These are phyloP conservation scores for Gallinago nigripennis DNA, from an alignment of 2,797 vertebrate genomes.

Conservation along the genomic window DNA sequence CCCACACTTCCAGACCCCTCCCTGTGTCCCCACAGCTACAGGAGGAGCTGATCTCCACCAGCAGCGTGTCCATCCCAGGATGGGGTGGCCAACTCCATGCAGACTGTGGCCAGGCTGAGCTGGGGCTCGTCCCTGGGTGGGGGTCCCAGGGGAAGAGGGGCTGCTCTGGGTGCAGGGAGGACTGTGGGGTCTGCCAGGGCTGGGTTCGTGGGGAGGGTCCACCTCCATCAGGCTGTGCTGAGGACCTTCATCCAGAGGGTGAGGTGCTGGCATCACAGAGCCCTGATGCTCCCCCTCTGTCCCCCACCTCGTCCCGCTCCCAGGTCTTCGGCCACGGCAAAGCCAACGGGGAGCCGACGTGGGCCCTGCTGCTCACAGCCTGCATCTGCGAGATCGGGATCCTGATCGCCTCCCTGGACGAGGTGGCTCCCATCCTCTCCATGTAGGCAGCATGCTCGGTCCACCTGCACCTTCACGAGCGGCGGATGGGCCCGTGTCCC, in stretches of 20 bases:
- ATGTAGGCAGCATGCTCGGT: conserved; percentile 82
- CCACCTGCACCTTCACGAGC: neutral
- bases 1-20: fast-evolving
- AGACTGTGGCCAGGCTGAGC: neutral
- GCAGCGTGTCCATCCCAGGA: fast-evolving
- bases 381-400: conserved; percentile 97
- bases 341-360: conserved; percentile 95
- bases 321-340: conserved; percentile 97
- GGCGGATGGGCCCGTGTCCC: fast-evolving
- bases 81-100: fast-evolving
- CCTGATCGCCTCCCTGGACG: conserved; percentile 95
- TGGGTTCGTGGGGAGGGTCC: neutral
- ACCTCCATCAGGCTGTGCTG: fast-evolving
- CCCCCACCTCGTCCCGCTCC: neutral
- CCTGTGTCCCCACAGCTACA: neutral
- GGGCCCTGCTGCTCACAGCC: conserved; percentile 93
- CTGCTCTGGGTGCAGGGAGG: neutral
- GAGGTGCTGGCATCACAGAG: fast-evolving
- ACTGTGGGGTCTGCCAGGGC: fast-evolving
- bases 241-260: neutral
- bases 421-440: conserved; percentile 96
- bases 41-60: neutral
- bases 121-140: neutral
- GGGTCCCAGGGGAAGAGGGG: neutral
- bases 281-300: fast-evolving